Conservation (phyloP, 2,797 vertebrate genomes). For the Sebastes minor region DNA sequence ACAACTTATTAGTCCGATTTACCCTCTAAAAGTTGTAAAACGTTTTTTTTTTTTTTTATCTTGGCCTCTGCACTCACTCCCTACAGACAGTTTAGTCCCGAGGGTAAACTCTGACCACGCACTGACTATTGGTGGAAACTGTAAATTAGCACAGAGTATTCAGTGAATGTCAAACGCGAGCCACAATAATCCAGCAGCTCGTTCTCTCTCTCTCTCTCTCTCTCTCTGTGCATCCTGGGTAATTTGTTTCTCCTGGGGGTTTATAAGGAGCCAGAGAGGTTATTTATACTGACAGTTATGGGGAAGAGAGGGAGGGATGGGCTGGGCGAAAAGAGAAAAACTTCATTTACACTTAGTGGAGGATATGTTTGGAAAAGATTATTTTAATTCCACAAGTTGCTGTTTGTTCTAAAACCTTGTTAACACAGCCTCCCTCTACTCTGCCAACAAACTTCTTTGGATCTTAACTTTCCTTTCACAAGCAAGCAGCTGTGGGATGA, state of each 20-base stretch:
- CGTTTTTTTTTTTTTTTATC: not conserved
- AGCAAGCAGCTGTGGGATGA: not conserved
- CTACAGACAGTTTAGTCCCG: conserved; percentile 14
- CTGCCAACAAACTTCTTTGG: not conserved
- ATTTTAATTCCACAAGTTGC: not conserved
- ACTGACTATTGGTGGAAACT: not conserved
- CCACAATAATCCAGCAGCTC: conserved; percentile 56
- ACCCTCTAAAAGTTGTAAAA: not conserved
- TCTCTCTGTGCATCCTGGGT: conserved; percentile 70
- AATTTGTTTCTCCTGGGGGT: conserved; percentile 71
- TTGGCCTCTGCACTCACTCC: not conserved
- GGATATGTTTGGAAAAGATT: not conserved
- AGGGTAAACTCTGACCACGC: conserved; percentile 26
- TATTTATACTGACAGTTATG: conserved; percentile 72
- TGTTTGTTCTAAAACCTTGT: not conserved
- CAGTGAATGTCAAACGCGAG: conserved; percentile 43
- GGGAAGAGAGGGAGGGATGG: not conserved
- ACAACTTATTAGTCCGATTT: not conserved
- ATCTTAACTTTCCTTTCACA: not conserved
- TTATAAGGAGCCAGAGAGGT: conserved; percentile 66
- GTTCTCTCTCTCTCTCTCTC: conserved; percentile 25
- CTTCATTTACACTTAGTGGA: not conserved
- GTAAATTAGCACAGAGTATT: conserved; percentile 33
- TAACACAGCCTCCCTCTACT: not conserved
- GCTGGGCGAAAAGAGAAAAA: not conserved